Percentiles rank a stretch among this genome's conserved stretches.
phyloP scores from a whole-genome alignment of 2,797 vertebrate species.

The Tauraco hartlaubi region DNA sequence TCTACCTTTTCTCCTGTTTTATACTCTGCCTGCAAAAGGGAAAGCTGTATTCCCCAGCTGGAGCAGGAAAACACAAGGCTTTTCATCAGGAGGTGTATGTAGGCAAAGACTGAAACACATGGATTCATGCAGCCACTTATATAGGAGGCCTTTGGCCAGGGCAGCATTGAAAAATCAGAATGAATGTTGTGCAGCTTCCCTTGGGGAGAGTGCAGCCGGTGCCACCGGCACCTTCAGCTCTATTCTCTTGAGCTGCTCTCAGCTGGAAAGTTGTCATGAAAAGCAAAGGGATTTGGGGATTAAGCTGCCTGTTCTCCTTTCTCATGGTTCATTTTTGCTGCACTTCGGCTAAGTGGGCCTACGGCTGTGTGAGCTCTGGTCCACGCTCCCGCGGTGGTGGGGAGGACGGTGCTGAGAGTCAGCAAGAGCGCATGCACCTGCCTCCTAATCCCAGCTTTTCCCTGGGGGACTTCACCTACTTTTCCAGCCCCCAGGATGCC shows the following conservation, averaged over 20 bases:
- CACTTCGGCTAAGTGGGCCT: not conserved
- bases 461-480: not conserved
- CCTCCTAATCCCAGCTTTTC: not conserved
- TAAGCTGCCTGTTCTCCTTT: slow-evolving; percentile 19
- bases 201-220: not conserved
- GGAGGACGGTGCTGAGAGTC: not conserved
- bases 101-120: not conserved
- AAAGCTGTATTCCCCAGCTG: not conserved
- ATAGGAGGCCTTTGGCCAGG: not conserved
- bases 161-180: not conserved
- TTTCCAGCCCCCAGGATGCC: not conserved
- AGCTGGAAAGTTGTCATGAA: not conserved
- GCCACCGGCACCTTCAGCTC: not conserved
- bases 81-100: not conserved
- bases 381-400: fast-evolving
- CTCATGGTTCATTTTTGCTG: slow-evolving; percentile 3
- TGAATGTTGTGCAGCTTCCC: not conserved
- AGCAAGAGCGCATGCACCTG: fast-evolving
- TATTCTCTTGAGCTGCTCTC: not conserved
- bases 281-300: slow-evolving; percentile 21
- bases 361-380: not conserved
- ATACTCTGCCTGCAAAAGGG: not conserved
- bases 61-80: not conserved
- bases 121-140: not conserved
- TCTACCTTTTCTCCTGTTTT: not conserved